Conservation (phyloP, 2,797 vertebrate species). For the Cirrhinus molitorella region DNA sequence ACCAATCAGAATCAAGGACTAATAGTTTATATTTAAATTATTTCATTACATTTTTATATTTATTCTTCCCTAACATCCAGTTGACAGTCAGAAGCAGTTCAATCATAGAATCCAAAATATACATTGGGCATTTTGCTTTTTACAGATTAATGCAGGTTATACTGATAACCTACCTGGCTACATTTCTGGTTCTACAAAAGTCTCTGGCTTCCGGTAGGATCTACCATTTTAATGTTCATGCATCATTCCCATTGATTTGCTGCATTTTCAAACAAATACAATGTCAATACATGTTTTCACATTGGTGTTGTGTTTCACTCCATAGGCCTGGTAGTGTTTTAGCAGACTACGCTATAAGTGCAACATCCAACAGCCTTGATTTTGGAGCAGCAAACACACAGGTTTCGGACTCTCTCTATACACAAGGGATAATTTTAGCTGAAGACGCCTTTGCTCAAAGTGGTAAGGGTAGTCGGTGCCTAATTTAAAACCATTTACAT, state of each 20-base stretch:
- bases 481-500: background rate
- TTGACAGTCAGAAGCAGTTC: background rate
- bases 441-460: constrained; percentile 39
- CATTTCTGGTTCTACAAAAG: background rate
- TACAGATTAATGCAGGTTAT: constrained; percentile 37
- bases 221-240: background rate
- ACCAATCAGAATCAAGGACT: background rate
- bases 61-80: background rate
- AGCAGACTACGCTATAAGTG: constrained; percentile 69
- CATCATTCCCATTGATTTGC: background rate
- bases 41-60: background rate
- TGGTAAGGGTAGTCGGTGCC: constrained; percentile 57
- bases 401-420: constrained; percentile 54
- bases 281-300: background rate
- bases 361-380: constrained; percentile 34
- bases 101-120: background rate
- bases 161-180: constrained; percentile 10
- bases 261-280: background rate
- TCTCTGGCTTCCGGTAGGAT: constrained; percentile 42
- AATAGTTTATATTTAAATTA: background rate
- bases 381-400: constrained; percentile 67
- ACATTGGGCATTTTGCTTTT: background rate
- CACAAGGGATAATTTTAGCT: constrained; percentile 48
- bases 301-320: background rate
- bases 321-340: constrained; percentile 83